Evolutionary conservation across 1,140 invertebrate species (phyloP), one percentile per base, ranked within the genome.

Genomic region (Drosophila jambulina): DNA sequence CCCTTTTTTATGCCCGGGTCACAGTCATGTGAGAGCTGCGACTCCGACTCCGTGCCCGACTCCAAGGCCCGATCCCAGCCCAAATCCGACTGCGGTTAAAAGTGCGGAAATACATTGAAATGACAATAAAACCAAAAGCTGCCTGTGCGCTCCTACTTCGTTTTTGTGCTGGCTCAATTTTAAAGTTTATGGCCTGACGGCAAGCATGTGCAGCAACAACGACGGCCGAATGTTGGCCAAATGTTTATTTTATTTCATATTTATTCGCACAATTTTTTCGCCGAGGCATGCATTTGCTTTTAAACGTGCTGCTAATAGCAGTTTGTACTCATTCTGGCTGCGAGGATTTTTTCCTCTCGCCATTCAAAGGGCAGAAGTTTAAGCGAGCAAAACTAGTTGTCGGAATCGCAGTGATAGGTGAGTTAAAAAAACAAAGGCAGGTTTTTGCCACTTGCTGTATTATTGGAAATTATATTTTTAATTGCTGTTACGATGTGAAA

Each of bases 121-220:
- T 90, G 85, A 90, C 85, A 90, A 90, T 90, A 90, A 90, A 90
- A 90, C 85, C 84, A 90, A 85, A 90, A 90, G 75, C 82, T 90
- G 81, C 70, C 68, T 60, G 54, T 56, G 61, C 51, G 61, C 72
- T 78, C 56, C 69, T 62, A 48, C 65, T 75, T 58, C 49, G 49
- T 68, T 76, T 60, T 65, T 75, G 46, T 57, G 63, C 48, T 43
- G 59, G 51, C 80, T 75, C 80, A 84, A 75, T 78, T 88, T 80
- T 88, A 90, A 87, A 87, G 72, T 88, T 87, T 88, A 88, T 90
- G 81, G 53, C 65, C 65, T 45, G 70, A 75, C 72, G 82, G 68
- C 54, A 25, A 90, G 36, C 75, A 79, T 84, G 78, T 81, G 80
- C 85, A 62, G 64, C 78, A 75, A 77, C 62, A 80, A 80, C 71